Conservation (phyloP, 2,888 invertebrate species). For the Idaea dimidiata region DNA sequence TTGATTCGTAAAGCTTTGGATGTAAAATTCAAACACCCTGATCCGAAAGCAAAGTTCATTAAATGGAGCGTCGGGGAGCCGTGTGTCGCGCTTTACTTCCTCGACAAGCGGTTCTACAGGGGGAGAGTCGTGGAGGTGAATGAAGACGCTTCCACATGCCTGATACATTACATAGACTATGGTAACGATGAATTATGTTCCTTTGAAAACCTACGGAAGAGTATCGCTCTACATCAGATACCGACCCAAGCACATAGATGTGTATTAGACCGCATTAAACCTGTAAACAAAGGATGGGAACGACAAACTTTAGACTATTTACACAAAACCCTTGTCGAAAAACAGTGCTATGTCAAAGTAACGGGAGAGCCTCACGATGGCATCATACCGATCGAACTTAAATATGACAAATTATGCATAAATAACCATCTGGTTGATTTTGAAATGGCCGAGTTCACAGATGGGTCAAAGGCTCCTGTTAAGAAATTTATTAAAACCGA, state of each 20-base stretch:
- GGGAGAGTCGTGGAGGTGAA: conserved; percentile 79
- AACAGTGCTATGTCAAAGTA: conserved; percentile 74
- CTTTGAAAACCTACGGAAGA: conserved; percentile 80
- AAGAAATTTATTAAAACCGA: conserved; percentile 41
- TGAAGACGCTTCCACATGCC: conserved; percentile 56
- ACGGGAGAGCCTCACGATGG: conserved; percentile 54
- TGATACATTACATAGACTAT: conserved; percentile 89
- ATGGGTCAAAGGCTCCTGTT: conserved; percentile 52
- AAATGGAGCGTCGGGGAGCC: conserved; percentile 83
- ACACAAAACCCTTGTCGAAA: conserved; percentile 81
- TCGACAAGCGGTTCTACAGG: conserved; percentile 86
- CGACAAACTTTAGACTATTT: conserved; percentile 81
- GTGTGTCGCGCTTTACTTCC: conserved; percentile 84
- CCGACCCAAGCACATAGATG: conserved; percentile 85
- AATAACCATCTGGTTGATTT: conserved; percentile 73
- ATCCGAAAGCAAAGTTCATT: conserved; percentile 67
- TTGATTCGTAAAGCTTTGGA: conserved; percentile 76
- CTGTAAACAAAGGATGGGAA: conserved; percentile 65
- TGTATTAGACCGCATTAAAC: conserved; percentile 66
- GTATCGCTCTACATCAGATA: conserved; percentile 82
- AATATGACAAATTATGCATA: conserved; percentile 62
- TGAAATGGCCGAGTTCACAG: conserved; percentile 61
- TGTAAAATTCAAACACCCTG: conserved; percentile 63
- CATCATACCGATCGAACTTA: conserved; percentile 55
- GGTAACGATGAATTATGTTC: conserved; percentile 87